Base-by-base conservation (phyloP, 1,140 invertebrate genomes). In the Rhopalosiphum maidis region DNA sequence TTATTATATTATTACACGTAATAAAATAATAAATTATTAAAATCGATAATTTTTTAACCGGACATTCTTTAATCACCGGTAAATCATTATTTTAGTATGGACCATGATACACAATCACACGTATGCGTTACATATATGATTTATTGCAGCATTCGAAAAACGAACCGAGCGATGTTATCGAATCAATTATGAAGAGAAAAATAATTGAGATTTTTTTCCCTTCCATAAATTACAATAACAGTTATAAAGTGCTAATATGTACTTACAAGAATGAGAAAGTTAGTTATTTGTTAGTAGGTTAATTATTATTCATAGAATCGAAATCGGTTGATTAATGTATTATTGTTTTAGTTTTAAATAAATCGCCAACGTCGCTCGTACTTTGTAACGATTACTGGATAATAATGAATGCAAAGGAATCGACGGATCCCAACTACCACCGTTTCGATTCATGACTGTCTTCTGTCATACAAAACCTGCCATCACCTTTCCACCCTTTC, bases 391-490 rank as follows among this genome's bases (percentile, higher is more conserved):
- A 48, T 88, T 48, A 48, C 30, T 30, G 18, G 21, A 46, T 35
- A 48, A 88, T 88, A 88, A 88, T 30, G 46, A n/a, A 35, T 46
- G 86, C 18, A 46, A 48, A 48, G 86, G 43, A 88, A 88, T 88
- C 86, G 9, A 88, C 86, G 43, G 23, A 77, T 77, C n/a, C 60
- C n/a, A 51, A 77, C 60, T 77, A 77, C 30, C n/a, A n/a, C 87
- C 87, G 48, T 88, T 88, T 54, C 55, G 37, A 41, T 68, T 68
- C 90, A 18, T 35, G 55, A 25, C 90, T 60, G 46, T 77, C 90
- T 46, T 48, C 90, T 35, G 90, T 95, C 94, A 68, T 37, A 90
- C 51, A 55, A 55, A 18, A 60, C 89, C 55, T 41, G 54, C 90
- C 37, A 25, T 68, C 54, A 68, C 37, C 90, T 55, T 60, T 60